Evolutionary conservation across 1,140 invertebrate genomes (phyloP), one percentile per base, ranked within the genome.

Genomic region (Mylabris phalerata): DNA sequence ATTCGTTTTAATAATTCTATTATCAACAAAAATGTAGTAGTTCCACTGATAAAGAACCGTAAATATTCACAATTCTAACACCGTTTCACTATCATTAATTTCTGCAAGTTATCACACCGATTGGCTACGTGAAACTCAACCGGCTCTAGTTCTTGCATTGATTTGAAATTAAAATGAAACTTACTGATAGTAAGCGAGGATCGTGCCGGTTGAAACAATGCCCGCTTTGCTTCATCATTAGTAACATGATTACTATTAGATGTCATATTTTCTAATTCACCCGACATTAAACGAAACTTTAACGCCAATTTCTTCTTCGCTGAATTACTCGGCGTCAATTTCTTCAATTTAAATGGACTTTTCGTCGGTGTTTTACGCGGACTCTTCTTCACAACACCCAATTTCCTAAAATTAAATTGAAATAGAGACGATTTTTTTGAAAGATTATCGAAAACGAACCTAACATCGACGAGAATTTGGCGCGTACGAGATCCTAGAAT

Each of bases 231-330:
- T 19, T 19, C 45, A 46, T 46, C 25, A 40, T 10, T 40, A 40
- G 1, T 19, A 19, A 19, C 19, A 19, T 19, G 19, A 19, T 19
- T 19, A 19, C 19, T 19, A 19, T 19, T 19, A 19, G 19, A 7
- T 32, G 32, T 7, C 32, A 32, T 32, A 32, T 64, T 64, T 56
- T 69, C 64, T 38, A 68, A 59, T 48, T 68, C 66, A 0, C 66
- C 64, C 3, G 66, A 61, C 26, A 71, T 55, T 51, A 63, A 51
- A 3, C 67, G 46, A 1, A 77, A 74, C 47, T 74, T 61, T 71
- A 77, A 75, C 1, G 75, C 75, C 26, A 78, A 74, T 55, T 78
- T 78, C 59, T 75, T 77, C 50, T 77, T 79, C 3, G 77, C 75
- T 3, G 77, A 77, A 40, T 75, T 77, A 24, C 73, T 77, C 9